A percentile compares a stretch with the other conserved stretches of the same genome.
Conservation (phyloP, 1,140 invertebrate species). For the Trypoxylus dichotomus region DNA sequence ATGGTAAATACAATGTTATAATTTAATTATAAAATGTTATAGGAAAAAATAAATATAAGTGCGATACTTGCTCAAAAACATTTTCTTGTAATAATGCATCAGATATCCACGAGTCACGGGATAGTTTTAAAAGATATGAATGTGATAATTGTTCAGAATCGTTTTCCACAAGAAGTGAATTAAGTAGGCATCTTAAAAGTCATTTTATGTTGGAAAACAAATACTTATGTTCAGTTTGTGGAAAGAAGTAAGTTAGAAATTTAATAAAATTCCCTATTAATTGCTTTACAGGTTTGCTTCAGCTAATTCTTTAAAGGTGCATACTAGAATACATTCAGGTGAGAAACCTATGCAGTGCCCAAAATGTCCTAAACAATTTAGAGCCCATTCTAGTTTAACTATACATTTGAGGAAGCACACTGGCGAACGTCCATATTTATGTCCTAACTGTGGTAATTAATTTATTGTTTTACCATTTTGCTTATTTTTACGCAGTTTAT, state of each 20-base stretch:
- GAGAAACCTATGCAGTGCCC: conserved; percentile 92
- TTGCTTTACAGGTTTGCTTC: conserved; percentile 26
- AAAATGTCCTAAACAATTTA: conserved; percentile 66
- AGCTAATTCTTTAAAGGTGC: conserved; percentile 60
- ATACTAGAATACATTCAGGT: conserved; percentile 91
- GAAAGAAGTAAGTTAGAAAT: neutral
- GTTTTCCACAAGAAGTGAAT: neutral
- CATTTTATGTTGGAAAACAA: conserved; percentile 89
- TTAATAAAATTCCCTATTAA: neutral
- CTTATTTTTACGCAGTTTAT: too few species aligned
- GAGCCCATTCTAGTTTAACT: conserved; percentile 54
- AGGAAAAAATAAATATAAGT: too few species aligned
- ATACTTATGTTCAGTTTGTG: conserved; percentile 7
- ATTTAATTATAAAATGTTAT: neutral
- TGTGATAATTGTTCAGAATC: neutral
- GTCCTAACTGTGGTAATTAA: conserved; percentile 42
- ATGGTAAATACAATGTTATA: neutral
- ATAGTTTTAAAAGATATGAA: neutral
- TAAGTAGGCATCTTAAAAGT: conserved; percentile 52
- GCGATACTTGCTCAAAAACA: neutral
- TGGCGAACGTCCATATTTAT: conserved; percentile 52
- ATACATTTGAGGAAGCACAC: conserved; percentile 50
- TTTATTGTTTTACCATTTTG: too few species aligned
- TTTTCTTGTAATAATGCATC: neutral
- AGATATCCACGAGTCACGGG: neutral